Conservation (phyloP, 2,888 invertebrate genomes). For the Anaspis maculata region DNA sequence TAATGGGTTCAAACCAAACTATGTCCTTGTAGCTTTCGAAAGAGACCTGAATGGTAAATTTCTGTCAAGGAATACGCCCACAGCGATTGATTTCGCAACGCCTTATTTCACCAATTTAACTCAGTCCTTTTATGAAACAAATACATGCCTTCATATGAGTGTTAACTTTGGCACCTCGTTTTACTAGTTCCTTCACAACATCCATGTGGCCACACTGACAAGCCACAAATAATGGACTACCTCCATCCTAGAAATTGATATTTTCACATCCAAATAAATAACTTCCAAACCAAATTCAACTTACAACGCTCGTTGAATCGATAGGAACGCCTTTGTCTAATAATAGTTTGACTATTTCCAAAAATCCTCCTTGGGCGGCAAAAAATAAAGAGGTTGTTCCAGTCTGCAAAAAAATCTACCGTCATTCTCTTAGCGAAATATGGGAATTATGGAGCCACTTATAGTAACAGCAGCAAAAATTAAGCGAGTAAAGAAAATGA, state of each 20-base stretch:
- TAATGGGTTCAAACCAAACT: too few relatives aligned
- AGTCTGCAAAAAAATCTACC: slow-evolving; percentile 52
- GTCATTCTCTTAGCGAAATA: slow-evolving; percentile 4
- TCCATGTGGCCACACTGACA: slow-evolving; percentile 87
- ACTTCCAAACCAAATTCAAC: slow-evolving; percentile 23
- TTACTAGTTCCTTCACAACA: slow-evolving; percentile 76
- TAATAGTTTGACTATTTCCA: slow-evolving; percentile 71
- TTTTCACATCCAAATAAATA: too few relatives aligned
- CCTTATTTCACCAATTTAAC: too few relatives aligned
- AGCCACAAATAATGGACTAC: slow-evolving; percentile 86
- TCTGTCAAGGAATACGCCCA: background rate
- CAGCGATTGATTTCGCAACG: background rate
- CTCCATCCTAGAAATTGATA: slow-evolving; percentile 69
- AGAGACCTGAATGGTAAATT: too few relatives aligned
- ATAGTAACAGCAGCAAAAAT: too few relatives aligned
- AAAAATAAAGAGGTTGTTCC: slow-evolving; percentile 91
- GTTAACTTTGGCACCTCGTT: slow-evolving; percentile 73
- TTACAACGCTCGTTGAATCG: slow-evolving; percentile 71
- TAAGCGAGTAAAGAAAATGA: too few relatives aligned
- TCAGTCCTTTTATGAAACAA: background rate
- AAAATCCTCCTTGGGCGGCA: slow-evolving; percentile 86
- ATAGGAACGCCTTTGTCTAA: slow-evolving; percentile 71
- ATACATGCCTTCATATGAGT: slow-evolving; percentile 69
- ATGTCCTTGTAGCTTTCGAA: too few relatives aligned
- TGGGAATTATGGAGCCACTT: too few relatives aligned